Evolutionary conservation across 2,113 vertebrate genomes (phyloP).

Genomic region (Ginglymostoma cirratum): DNA sequence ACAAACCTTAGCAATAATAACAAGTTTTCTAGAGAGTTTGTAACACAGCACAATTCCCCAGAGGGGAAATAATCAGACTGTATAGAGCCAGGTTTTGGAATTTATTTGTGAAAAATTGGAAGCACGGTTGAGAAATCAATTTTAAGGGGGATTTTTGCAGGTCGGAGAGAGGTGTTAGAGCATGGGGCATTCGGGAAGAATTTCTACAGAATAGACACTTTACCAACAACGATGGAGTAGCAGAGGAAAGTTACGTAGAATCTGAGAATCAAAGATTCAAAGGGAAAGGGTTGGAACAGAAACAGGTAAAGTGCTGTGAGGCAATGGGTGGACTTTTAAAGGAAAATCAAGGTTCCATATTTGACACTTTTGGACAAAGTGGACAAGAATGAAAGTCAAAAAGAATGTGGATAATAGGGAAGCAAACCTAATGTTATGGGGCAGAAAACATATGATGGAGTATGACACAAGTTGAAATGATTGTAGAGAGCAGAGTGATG

Average conservation of each 20-base stretch:
- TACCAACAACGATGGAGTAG: background rate
- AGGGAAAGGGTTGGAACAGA: background rate
- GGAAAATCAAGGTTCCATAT: background rate
- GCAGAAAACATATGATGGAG: background rate
- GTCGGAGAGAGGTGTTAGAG: background rate
- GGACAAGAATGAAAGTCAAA: too few relatives aligned
- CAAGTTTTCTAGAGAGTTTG: background rate
- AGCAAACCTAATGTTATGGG: background rate
- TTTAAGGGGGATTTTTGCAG: background rate
- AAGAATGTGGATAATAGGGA: background rate
- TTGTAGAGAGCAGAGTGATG: background rate
- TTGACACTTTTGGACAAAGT: background rate
- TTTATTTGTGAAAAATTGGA: background rate
- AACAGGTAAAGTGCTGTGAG: background rate
- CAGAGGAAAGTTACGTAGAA: background rate
- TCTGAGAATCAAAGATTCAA: background rate
- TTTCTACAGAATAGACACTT: background rate
- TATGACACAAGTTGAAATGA: background rate
- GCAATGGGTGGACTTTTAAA: background rate
- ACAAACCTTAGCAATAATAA: background rate
- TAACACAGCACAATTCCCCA: background rate
- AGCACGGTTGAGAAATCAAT: background rate
- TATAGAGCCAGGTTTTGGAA: background rate
- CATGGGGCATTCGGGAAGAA: background rate
- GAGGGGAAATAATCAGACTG: background rate